Conservation (phyloP, 2,113 vertebrate genomes). For the Falco punctatus region DNA sequence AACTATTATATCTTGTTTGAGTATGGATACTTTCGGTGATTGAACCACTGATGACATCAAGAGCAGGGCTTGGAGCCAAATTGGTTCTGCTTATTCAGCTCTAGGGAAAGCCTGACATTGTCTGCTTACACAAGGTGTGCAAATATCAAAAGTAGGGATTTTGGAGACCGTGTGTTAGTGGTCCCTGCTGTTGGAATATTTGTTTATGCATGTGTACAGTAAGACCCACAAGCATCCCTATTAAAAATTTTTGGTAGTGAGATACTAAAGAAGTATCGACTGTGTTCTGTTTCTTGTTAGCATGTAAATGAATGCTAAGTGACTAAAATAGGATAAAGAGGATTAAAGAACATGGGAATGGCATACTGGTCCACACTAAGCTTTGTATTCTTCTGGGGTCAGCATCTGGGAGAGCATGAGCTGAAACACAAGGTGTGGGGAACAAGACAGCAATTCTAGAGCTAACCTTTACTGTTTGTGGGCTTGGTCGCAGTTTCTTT, state of each 20-base stretch:
- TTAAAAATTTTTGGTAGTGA: background rate
- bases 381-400: background rate
- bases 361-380: background rate
- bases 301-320: background rate
- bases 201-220: fast-evolving
- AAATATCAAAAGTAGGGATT: background rate
- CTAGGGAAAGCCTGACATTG: background rate
- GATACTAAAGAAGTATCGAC: background rate
- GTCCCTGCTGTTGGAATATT: background rate
- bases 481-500: background rate
- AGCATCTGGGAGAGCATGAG: background rate
- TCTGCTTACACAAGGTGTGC: background rate
- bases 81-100: background rate
- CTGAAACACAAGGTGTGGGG: background rate
- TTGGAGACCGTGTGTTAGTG: fast-evolving
- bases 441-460: fast-evolving
- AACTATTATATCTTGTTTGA: background rate
- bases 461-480: background rate
- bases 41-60: background rate
- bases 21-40: background rate
- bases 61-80: background rate
- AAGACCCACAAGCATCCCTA: background rate
- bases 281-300: background rate
- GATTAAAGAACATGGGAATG: background rate
- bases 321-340: background rate